Evolutionary conservation across 2,113 vertebrate species (phyloP), one percentile per base, ranked within the genome.

Genomic region (Verasper variegatus): DNA sequence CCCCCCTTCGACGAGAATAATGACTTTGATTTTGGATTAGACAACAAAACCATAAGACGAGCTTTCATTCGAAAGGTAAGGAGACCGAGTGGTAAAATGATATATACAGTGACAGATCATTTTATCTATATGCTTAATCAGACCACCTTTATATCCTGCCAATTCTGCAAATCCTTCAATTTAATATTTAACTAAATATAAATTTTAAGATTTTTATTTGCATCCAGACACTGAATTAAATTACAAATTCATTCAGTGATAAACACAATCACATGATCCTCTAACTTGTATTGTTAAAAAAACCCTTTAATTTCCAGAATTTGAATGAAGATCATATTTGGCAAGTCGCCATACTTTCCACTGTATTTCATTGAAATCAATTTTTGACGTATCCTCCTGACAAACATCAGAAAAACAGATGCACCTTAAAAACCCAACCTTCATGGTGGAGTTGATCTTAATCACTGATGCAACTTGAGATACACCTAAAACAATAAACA

Each of bases 41-140:
- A 91, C 54, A 74, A 89, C 78, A 91, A 91, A 61, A 92, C 10
- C 49, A 88, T 92, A 52, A 85, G 86, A 64, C 75, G 88, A 71
- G 88, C 88, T 5, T 92, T 92, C 51, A 85, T 92, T 31, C 60
- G 91, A 54, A 92, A 92, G 82, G 91, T 92, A 77, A 75, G 61
- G 27, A 26, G 15, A 37, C 23, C 17, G 15, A 26, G 2, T 27
- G 42, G 23, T 47, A 0, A 15, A 24, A 64, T 57, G 1, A 42
- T 55, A 27, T 10, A 42, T 10, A 37, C 3, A 8, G 12, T 61
- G 24, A 51, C 9, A 58, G 27, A 31, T 1, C 31, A 35, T 37
- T 23, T 51, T 11, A 18, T 61, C 7, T 18, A 4, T 35, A 17
- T 23, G 21, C 23, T 26, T 15, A 26, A 3, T 57, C 5, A 10